Evolutionary conservation across 2,888 invertebrate genomes (phyloP), one percentile per base, ranked within the genome.

Genomic region (Apeira syringaria): DNA sequence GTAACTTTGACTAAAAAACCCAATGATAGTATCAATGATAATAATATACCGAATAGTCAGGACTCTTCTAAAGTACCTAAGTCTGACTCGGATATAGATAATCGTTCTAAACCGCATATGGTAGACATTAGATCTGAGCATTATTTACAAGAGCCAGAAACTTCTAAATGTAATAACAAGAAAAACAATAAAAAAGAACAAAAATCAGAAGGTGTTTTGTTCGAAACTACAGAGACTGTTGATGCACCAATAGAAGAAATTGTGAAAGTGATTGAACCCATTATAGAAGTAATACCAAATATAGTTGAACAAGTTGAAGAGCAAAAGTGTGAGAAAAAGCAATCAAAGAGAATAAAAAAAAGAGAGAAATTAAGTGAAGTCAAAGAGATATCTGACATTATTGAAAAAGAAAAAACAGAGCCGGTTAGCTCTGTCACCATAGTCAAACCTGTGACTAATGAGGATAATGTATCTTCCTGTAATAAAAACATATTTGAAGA

Each of bases 161-260:
- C 45, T 2, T 13, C 47, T 15, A 80, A 71, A 56, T 56, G 44
- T 49, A 74, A 72, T 51, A 80, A 75, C 38, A 80, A 72, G 37
- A 80, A 77, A 56, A 60, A 53, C 27, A 77, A 74, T 49, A 75
- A 74, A 45, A 51, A 51, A 10, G 66, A 69, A 31, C 64, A 63
- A 28, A 39, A 55, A n/a, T 24, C 53, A 7, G 40, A 46, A 20
- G 22, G 10, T 1, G 15, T 37, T 39, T 33, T 46, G 30, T 17
- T 29, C 7, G 37, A 43, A 37, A 40, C 28, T 5, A 27, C 39
- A 39, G 34, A 26, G 37, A 49, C 20, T 7, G 24, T 46, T 17
- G 50, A 60, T 47, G 42, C 38, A n/a, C 37, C 49, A 7, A 35
- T 47, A 1, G 52, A 63, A 44, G 48, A 64, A 39, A 47, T 55